Conservation (phyloP, 2,888 invertebrate species). For the Parascotia fuliginaria region DNA sequence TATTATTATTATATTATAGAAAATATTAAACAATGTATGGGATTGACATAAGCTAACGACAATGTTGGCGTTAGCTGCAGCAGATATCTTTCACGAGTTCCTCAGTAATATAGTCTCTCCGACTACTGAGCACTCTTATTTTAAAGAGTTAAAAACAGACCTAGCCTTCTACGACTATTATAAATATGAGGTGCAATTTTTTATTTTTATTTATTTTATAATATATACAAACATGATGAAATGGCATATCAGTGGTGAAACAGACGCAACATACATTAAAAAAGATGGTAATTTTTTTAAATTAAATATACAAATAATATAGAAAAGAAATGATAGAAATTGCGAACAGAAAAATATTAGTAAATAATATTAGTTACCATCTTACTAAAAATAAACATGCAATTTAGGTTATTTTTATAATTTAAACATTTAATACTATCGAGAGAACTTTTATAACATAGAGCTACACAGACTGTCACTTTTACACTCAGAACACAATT, state of each 20-base stretch:
- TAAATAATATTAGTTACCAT: conserved; percentile 1
- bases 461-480: neutral
- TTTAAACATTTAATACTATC: conserved; percentile 9
- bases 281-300: conserved; percentile 5
- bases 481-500: neutral
- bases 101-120: too few relatives aligned
- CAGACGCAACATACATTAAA: neutral
- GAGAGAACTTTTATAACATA: neutral
- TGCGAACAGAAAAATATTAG: neutral
- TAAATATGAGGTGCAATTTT: too few relatives aligned
- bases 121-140: too few relatives aligned
- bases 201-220: too few relatives aligned
- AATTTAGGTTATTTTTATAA: neutral
- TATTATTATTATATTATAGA: too few relatives aligned
- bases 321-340: neutral
- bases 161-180: neutral
- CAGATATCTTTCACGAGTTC: too few relatives aligned
- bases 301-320: neutral
- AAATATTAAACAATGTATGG: too few relatives aligned
- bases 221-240: too few relatives aligned
- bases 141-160: too few relatives aligned
- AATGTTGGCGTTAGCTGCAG: too few relatives aligned
- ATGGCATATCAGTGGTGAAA: neutral
- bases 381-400: conserved; percentile 10
- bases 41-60: too few relatives aligned